Conservation (phyloP, 2,113 vertebrate genomes). For the Pteruthius melanotis region DNA sequence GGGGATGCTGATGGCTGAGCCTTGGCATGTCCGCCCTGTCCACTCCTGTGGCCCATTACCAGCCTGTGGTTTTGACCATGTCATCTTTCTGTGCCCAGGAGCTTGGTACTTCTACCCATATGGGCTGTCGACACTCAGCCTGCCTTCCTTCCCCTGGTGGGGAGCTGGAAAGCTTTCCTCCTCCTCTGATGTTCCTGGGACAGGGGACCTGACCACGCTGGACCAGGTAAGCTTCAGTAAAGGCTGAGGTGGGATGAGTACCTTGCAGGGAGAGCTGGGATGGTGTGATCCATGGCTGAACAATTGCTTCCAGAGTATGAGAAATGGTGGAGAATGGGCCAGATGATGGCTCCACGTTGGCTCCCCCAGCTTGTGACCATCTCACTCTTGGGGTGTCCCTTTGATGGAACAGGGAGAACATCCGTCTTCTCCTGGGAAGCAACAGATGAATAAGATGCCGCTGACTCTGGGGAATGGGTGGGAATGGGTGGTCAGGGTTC, state of each 20-base stretch:
- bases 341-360: background rate
- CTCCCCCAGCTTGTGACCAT: background rate
- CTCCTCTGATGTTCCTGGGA: background rate
- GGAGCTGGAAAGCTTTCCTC: constrained; percentile 43
- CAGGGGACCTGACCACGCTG: background rate
- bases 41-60: background rate
- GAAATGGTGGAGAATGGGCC: background rate
- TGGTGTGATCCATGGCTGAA: background rate
- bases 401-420: background rate
- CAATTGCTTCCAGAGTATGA: background rate
- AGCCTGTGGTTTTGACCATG: background rate
- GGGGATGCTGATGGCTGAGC: background rate
- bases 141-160: constrained; percentile 62
- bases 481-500: background rate
- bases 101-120: constrained; percentile 76
- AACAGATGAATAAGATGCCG: background rate
- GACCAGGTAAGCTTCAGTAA: constrained; percentile 56
- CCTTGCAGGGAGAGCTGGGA: background rate
- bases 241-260: too few relatives aligned
- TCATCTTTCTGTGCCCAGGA: constrained; percentile 26
- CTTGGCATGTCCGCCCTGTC: background rate
- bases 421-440: background rate
- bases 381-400: background rate
- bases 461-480: background rate
- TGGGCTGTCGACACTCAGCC: constrained; percentile 38